Percentiles rank a stretch among this genome's conserved stretches.
phyloP scores from a whole-genome alignment of 2,797 vertebrate species.

The Tapirus indicus region DNA sequence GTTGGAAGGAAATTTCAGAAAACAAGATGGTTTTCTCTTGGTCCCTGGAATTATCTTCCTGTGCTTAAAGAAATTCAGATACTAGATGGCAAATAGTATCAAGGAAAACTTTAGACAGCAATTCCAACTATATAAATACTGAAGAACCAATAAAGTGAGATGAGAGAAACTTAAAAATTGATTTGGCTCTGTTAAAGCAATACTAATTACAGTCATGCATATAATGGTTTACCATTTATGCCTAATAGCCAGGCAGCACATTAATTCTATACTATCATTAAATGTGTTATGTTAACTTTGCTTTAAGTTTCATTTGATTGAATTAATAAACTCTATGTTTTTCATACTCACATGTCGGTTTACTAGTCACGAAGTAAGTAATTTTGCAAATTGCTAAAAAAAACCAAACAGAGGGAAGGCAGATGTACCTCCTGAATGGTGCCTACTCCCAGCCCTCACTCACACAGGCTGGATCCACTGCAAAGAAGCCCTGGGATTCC shows the following conservation, averaged over 20 bases:
- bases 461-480: background rate
- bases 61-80: background rate
- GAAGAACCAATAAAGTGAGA: slow-evolving; percentile 37
- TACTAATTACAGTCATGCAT: slow-evolving; percentile 41
- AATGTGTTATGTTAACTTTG: slow-evolving; percentile 68
- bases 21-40: background rate
- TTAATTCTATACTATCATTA: slow-evolving; percentile 58
- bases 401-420: background rate
- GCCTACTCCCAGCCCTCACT: background rate
- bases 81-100: background rate
- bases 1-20: background rate
- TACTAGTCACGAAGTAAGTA: background rate
- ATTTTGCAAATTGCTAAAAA: slow-evolving; percentile 23
- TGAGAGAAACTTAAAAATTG: slow-evolving; percentile 51
- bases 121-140: slow-evolving; percentile 30
- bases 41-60: background rate
- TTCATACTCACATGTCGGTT: background rate
- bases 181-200: slow-evolving; percentile 52
- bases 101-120: background rate
- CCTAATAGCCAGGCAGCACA: slow-evolving; percentile 29
- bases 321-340: slow-evolving; percentile 57
- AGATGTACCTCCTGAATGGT: background rate
- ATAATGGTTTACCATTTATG: slow-evolving; percentile 42
- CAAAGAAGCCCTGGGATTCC: background rate
- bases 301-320: slow-evolving; percentile 58